phyloP scores from a whole-genome alignment of 2,797 vertebrate species.

The Chloroceryle amazona region DNA sequence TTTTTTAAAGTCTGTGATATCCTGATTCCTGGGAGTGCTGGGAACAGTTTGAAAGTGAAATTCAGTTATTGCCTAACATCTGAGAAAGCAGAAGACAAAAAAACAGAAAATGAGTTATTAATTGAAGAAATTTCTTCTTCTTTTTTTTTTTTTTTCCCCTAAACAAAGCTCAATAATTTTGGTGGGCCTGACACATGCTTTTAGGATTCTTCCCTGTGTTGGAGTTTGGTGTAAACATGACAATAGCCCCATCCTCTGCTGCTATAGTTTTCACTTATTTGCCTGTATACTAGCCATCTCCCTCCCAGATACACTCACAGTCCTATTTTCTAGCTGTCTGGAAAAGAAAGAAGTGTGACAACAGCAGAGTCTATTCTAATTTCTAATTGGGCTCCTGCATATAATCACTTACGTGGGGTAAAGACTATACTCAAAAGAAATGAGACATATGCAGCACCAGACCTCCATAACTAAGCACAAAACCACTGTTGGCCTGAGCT shows the following conservation, averaged over 20 bases:
- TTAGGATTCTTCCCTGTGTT: background rate
- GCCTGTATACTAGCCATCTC: background rate
- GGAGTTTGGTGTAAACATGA: background rate
- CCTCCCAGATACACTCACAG: background rate
- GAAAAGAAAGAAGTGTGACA: background rate
- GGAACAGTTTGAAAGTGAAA: background rate
- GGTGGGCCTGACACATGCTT: background rate
- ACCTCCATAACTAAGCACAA: background rate
- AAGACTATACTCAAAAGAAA: background rate
- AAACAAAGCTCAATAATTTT: background rate
- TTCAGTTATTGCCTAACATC: background rate
- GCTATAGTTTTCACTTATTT: background rate
- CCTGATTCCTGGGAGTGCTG: background rate
- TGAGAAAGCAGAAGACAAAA: background rate
- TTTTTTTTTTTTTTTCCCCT: background rate
- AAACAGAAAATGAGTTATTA: background rate
- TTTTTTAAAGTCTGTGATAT: background rate
- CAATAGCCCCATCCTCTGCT: background rate
- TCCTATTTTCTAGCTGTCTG: background rate
- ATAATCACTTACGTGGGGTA: accelerated
- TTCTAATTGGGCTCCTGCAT: background rate
- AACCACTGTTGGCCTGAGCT: background rate
- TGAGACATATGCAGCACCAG: background rate
- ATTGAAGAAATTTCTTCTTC: background rate
- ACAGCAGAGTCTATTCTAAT: background rate